Evolutionary conservation across 2,888 invertebrate species (phyloP).

Genomic region (Latheticus oryzae): DNA sequence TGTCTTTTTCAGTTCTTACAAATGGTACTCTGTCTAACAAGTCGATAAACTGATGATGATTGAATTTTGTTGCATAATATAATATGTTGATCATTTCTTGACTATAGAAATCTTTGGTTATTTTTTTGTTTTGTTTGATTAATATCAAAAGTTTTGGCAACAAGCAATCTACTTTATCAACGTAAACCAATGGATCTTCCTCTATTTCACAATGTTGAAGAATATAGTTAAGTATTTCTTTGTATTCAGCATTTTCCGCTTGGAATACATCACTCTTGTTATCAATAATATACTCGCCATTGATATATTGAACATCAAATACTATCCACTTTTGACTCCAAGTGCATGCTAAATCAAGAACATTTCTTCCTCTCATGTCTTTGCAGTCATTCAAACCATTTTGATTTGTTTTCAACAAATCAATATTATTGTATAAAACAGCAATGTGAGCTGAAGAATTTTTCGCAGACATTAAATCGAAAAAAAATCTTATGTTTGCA

Average conservation of each 20-base stretch:
- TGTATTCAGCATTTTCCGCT: constrained; percentile 11
- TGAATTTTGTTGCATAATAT: constrained; percentile 14
- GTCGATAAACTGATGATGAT: constrained; percentile 9
- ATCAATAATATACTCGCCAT: constrained; percentile 11
- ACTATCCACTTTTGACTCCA: constrained; percentile 1
- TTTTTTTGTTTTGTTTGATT: neutral
- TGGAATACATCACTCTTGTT: constrained; percentile 7
- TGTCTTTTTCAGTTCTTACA: constrained; percentile 3
- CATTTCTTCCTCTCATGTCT: constrained; percentile 2
- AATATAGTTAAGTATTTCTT: constrained; percentile 11
- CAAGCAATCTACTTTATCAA: constrained; percentile 2
- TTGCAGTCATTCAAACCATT: neutral
- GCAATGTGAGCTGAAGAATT: constrained; percentile 5
- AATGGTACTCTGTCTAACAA: constrained; percentile 13
- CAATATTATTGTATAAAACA: constrained; percentile 8
- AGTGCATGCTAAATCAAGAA: constrained; percentile 2
- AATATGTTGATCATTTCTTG: neutral
- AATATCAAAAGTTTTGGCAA: constrained; percentile 1
- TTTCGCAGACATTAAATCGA: constrained; percentile 7
- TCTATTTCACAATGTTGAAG: constrained; percentile 3
- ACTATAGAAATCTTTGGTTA: neutral
- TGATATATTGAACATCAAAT: too few relatives aligned
- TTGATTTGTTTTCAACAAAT: too few relatives aligned
- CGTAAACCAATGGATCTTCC: neutral
- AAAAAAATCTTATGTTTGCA: constrained; percentile 12